Evolutionary conservation across 2,797 vertebrate species (phyloP).

Genomic region (Benthosema pterotum): DNA sequence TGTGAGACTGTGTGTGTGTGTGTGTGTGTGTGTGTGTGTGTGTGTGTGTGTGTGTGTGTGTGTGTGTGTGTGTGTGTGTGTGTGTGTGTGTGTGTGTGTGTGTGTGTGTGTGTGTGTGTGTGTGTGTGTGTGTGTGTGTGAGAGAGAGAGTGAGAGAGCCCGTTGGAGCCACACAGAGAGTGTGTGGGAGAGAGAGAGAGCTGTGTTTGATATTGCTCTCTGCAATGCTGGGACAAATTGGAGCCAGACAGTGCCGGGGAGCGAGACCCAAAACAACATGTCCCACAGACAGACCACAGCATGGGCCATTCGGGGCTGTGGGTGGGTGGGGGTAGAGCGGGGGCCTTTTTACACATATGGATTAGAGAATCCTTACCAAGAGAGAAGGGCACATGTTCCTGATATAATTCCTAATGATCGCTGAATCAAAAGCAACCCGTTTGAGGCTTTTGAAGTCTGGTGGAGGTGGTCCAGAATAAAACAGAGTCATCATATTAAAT

Average conservation of each 20-base stretch:
- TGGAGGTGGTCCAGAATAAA: conserved; percentile 54
- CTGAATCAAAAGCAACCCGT: conserved; percentile 66
- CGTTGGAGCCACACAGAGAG: conserved; percentile 67
- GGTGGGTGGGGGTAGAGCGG: conserved; percentile 41
- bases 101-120: conserved; percentile 36
- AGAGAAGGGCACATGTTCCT: conserved; percentile 68
- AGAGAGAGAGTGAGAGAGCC: too few species aligned
- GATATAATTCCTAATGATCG: conserved; percentile 66
- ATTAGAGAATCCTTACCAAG: conserved; percentile 60
- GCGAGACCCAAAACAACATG: conserved; percentile 80
- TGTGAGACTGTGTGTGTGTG: conserved; percentile 36
- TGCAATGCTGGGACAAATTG: conserved; percentile 82
- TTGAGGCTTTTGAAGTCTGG: conserved; percentile 63
- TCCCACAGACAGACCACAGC: conserved; percentile 78
- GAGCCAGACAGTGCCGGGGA: conserved; percentile 81
- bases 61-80: conserved; percentile 36
- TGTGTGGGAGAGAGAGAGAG: conserved; percentile 52
- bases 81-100: conserved; percentile 36
- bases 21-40: conserved; percentile 36
- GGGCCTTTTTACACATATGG: conserved; percentile 53
- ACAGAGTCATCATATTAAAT: conserved; percentile 63
- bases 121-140: conserved; percentile 36
- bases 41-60: conserved; percentile 36
- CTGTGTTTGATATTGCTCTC: conserved; percentile 77
- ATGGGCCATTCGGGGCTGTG: conserved; percentile 66